These are phyloP conservation scores for Hyperopisus bebe DNA, from an alignment of 2,113 vertebrate species.

Conservation along the genomic window DNA sequence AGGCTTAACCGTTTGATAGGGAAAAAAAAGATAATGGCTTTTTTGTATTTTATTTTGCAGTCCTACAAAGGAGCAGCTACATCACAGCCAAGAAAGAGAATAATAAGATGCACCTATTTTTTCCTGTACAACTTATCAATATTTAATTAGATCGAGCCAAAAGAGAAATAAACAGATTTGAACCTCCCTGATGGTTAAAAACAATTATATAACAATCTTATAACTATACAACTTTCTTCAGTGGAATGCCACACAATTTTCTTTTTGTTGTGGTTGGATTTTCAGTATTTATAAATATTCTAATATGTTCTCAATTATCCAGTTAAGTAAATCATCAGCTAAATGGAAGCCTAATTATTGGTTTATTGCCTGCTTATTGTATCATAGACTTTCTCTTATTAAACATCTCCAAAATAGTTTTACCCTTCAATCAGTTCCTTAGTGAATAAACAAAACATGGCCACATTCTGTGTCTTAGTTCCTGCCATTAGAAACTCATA, in stretches of 20 bases:
- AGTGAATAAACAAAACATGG: neutral
- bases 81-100: neutral
- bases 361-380: neutral
- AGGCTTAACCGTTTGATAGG: neutral
- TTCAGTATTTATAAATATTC: constrained; percentile 3
- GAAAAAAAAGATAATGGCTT: neutral
- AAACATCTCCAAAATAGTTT: neutral
- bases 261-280: neutral
- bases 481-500: neutral
- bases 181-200: neutral
- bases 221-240: neutral
- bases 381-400: neutral
- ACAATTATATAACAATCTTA: neutral
- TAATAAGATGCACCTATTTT: neutral
- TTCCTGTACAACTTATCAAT: neutral
- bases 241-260: neutral
- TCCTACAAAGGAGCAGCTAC: neutral
- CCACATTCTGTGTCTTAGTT: neutral
- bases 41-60: neutral
- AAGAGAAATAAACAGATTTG: neutral
- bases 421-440: neutral
- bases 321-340: neutral
- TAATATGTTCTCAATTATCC: neutral
- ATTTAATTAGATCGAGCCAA: neutral
- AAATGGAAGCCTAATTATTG: neutral